Conservation (phyloP, 2,888 invertebrate genomes). For the Drosophila rubida region DNA sequence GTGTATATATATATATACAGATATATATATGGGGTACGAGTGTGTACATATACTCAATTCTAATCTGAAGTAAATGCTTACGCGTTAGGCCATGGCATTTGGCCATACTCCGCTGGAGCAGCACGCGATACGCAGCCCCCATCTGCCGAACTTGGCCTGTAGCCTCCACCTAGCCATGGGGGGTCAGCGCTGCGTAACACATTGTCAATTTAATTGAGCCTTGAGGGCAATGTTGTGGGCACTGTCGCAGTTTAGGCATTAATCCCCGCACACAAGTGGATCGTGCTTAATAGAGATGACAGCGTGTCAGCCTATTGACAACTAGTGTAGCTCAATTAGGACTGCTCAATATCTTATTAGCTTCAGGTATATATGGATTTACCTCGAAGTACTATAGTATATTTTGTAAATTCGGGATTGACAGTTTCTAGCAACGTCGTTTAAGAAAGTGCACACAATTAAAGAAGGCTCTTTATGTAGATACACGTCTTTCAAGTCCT, state of each 20-base stretch:
- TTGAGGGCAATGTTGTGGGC: slow-evolving; percentile 30
- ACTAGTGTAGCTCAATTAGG: background rate
- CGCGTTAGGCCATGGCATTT: slow-evolving; percentile 6
- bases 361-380: background rate
- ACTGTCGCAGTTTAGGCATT: slow-evolving; percentile 36
- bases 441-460: background rate
- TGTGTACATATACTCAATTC: slow-evolving; percentile 23
- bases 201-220: slow-evolving; percentile 62
- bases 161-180: background rate
- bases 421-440: background rate
- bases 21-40: background rate
- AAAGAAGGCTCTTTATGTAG: background rate
- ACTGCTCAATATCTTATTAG: background rate
- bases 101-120: background rate
- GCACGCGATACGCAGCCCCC: slow-evolving; percentile 4
- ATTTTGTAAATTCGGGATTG: too few species aligned
- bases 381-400: too few species aligned
- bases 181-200: slow-evolving; percentile 21
- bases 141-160: background rate
- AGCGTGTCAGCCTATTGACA: slow-evolving; percentile 13
- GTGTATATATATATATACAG: slow-evolving; percentile 39
- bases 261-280: slow-evolving; percentile 16
- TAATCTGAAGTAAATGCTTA: slow-evolving; percentile 61
- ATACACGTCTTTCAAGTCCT: background rate
- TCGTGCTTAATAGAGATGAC: slow-evolving; percentile 15